A percentile compares a stretch with the other conserved stretches of the same genome.
Evolutionary conservation across 2,113 vertebrate genomes (phyloP).

Genomic region (Plectropomus leopardus): DNA sequence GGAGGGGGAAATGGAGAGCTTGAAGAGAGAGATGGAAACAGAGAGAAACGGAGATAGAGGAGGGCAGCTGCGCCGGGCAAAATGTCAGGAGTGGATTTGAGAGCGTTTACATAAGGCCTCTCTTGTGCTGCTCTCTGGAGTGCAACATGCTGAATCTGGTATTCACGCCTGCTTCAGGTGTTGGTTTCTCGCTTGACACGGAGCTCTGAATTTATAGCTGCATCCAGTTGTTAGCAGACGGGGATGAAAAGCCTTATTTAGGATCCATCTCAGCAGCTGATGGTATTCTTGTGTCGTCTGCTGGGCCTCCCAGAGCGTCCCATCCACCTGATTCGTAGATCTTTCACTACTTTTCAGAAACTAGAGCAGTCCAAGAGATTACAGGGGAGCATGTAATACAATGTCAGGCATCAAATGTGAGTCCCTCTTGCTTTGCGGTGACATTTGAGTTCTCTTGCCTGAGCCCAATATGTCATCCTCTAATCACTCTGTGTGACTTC

Average conservation of each 20-base stretch:
- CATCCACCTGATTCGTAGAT: background rate
- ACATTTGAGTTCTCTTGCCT: background rate
- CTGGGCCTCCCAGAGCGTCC: background rate
- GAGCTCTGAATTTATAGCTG: conserved; percentile 5
- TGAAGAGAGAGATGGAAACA: conserved; percentile 9
- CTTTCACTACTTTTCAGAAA: background rate
- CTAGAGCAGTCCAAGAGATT: background rate
- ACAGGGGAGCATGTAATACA: too few species aligned
- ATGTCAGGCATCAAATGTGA: background rate
- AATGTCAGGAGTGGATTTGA: conserved; percentile 49
- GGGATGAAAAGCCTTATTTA: background rate
- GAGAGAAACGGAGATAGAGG: conserved; percentile 11
- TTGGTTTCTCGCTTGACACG: background rate
- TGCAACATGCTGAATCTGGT: conserved; percentile 32
- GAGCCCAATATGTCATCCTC: conserved; percentile 13
- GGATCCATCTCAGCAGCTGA: background rate
- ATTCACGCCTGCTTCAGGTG: conserved; percentile 40
- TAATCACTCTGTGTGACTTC: background rate
- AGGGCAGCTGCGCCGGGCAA: conserved; percentile 21
- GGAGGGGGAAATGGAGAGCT: conserved; percentile 1
- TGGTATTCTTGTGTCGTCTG: background rate
- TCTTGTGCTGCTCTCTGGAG: conserved; percentile 28
- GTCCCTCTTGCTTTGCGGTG: background rate
- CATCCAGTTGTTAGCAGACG: background rate
- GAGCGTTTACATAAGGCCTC: conserved; percentile 57